phyloP scores from a whole-genome alignment of 2,797 vertebrate species.

The Centroberyx gerrardi region DNA sequence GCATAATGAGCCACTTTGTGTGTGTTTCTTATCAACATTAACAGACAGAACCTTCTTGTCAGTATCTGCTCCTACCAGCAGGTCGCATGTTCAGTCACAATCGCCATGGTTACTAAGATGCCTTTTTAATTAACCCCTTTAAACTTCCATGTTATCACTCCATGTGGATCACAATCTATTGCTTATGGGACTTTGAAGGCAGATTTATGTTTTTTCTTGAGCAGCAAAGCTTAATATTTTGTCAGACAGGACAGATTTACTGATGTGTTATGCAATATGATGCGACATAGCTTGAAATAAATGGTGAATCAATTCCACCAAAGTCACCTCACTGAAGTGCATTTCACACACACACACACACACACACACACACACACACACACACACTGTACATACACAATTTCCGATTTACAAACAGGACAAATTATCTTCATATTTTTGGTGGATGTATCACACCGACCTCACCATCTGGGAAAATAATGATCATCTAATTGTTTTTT shows the following conservation, averaged over 20 bases:
- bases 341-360: not conserved
- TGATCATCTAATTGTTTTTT: not conserved
- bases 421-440: constrained; percentile 8
- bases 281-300: not conserved
- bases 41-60: constrained; percentile 49
- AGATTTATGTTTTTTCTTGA: no score
- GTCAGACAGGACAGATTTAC: not conserved
- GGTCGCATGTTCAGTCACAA: constrained; percentile 53
- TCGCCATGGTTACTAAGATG: not conserved
- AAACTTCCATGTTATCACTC: not conserved
- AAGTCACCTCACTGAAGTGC: no score
- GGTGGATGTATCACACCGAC: not conserved
- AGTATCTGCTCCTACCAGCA: constrained; percentile 31
- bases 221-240: no score
- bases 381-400: not conserved
- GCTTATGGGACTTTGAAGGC: not conserved
- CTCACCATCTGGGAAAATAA: not conserved
- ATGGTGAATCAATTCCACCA: not conserved
- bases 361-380: not conserved
- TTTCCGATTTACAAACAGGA: not conserved
- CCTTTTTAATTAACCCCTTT: constrained; percentile 2
- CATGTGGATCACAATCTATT: not conserved
- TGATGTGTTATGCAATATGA: not conserved
- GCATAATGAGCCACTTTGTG: constrained; percentile 6
- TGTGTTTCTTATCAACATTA: constrained; percentile 62